Percentiles rank a stretch among this genome's conserved stretches.
phyloP scores from a whole-genome alignment of 2,113 vertebrate genomes.

The Chloebia gouldiae region DNA sequence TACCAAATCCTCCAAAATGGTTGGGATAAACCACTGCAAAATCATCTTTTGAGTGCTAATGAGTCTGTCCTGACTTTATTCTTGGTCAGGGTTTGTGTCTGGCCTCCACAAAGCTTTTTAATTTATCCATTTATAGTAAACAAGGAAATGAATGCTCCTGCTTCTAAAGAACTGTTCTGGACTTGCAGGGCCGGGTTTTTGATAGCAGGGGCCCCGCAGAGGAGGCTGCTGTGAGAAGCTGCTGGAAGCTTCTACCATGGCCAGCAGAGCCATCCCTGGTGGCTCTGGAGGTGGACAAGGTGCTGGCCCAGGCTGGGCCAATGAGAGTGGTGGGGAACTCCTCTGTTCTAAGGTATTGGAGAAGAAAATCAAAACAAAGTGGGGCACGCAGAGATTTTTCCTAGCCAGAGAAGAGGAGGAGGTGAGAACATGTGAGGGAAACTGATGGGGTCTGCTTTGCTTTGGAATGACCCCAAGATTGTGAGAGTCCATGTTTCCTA shows the following conservation, averaged over 20 bases:
- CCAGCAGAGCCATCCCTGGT: neutral
- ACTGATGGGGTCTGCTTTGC: too few relatives aligned
- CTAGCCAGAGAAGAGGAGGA: neutral
- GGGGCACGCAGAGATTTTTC: fast-evolving
- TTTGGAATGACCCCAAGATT: too few relatives aligned
- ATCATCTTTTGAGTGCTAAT: too few relatives aligned
- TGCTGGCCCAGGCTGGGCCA: neutral
- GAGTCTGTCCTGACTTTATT: neutral
- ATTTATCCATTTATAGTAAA: neutral
- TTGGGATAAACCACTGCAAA: neutral
- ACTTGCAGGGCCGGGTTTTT: neutral
- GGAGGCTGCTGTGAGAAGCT: neutral
- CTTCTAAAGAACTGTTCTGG: neutral
- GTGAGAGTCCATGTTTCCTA: too few relatives aligned
- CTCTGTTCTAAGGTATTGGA: neutral
- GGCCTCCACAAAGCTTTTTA: too few relatives aligned
- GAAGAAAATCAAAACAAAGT: neutral
- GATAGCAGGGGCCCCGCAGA: fast-evolving
- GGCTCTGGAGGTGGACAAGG: too few relatives aligned
- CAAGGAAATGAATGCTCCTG: neutral
- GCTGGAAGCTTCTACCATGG: neutral
- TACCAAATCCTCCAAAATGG: neutral
- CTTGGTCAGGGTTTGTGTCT: neutral
- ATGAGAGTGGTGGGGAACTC: too few relatives aligned
- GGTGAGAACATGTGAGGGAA: neutral